These are phyloP conservation scores for Tholera decimalis DNA, from an alignment of 2,888 invertebrate species.

Conservation along the genomic window DNA sequence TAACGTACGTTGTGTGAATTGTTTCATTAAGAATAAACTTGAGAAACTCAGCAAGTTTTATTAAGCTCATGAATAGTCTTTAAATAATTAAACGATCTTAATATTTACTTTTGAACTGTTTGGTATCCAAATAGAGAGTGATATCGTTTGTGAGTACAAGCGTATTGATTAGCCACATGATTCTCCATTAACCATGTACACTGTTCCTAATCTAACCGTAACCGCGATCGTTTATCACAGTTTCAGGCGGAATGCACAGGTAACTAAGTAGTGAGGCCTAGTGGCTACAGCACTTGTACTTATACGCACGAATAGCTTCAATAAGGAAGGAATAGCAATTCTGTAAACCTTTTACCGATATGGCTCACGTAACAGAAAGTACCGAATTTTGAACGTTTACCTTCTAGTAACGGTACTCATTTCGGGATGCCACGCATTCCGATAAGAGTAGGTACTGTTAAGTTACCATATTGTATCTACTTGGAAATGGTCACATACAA, in stretches of 20 bases:
- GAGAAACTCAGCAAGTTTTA: too few relatives aligned
- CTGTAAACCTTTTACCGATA: constrained; percentile 10
- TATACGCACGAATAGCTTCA: background rate
- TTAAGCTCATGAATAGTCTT: background rate
- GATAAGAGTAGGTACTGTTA: background rate
- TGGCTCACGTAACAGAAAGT: constrained; percentile 25
- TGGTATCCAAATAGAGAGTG: constrained; percentile 7
- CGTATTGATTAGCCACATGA: constrained; percentile 33
- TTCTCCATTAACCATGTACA: constrained; percentile 34
- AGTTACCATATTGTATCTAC: background rate
- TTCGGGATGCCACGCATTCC: constrained; percentile 3
- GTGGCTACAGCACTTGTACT: background rate
- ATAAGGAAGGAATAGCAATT: constrained; percentile 12
- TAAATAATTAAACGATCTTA: background rate
- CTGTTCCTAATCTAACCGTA: constrained; percentile 38
- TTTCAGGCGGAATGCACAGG: constrained; percentile 38
- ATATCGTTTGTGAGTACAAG: constrained; percentile 12
- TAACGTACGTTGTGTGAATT: background rate
- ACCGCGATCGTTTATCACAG: constrained; percentile 52
- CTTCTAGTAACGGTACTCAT: too few relatives aligned
- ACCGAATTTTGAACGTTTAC: constrained; percentile 11
- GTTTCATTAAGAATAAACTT: too few relatives aligned
- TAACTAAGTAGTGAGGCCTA: constrained; percentile 35
- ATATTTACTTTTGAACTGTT: background rate
- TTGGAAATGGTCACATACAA: background rate